Percentiles rank a stretch among this genome's conserved stretches.
Conservation (phyloP, 2,113 vertebrate species). For the Chaetorhynchus papuensis region DNA sequence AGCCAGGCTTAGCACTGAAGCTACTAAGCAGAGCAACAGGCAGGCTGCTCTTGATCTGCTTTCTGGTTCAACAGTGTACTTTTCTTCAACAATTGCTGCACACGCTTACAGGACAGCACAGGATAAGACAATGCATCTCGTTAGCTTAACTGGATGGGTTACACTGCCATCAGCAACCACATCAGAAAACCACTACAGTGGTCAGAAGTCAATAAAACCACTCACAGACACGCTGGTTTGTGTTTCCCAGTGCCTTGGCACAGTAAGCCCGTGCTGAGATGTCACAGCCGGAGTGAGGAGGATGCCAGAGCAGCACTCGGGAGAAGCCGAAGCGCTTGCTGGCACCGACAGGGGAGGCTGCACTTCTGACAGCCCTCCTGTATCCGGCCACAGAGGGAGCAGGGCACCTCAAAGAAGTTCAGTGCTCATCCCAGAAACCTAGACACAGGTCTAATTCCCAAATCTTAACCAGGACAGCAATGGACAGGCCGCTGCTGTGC, state of each 20-base stretch:
- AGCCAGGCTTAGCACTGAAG: not conserved
- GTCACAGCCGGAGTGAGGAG: not conserved
- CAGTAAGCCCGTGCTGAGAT: not conserved
- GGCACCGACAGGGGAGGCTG: accelerated
- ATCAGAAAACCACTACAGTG: not conserved
- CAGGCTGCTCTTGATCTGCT: not conserved
- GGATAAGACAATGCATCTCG: accelerated
- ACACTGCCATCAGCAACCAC: not conserved
- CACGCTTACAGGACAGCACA: not conserved
- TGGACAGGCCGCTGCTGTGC: not conserved
- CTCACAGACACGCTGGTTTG: accelerated
- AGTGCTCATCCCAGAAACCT: not conserved
- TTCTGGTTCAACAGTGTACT: not conserved
- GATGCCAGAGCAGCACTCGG: accelerated
- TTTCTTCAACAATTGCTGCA: not conserved
- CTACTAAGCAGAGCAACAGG: not conserved
- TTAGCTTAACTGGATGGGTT: not conserved
- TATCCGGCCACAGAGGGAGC: not conserved
- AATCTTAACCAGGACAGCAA: not conserved
- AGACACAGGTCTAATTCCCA: not conserved
- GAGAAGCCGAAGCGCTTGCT: not conserved
- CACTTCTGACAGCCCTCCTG: not conserved
- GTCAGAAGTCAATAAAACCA: not conserved
- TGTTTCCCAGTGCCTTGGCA: not conserved
- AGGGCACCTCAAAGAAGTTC: not conserved